Evolutionary conservation across 2,113 vertebrate genomes (phyloP), one percentile per base, ranked within the genome.

Genomic region (Siniperca knerii): DNA sequence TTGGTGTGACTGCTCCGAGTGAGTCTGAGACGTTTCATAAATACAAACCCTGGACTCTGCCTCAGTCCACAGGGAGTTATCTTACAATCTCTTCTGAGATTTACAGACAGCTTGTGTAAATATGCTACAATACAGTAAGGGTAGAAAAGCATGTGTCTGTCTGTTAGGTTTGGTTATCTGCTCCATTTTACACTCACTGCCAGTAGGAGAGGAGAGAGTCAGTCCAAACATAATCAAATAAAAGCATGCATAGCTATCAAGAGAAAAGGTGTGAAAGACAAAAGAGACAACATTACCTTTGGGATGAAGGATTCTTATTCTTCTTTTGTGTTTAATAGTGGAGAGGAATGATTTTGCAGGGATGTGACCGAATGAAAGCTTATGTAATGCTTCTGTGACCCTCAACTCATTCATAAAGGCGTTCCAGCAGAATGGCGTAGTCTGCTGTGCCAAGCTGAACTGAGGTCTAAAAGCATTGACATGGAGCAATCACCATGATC

Each of bases 21-120:
- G 64, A 84, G 71, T 68, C 81, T 73, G 81, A 91, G 86, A 89
- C 84, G 40, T 83, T 79, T 87, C 62, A 89, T 90, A 89, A 87
- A 93, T 69, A 87, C 74, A 86, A 82, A 84, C 71, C 62, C 15
- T 23, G 44, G 58, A 77, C 70, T 73, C 64, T n/a, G 74, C 65
- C 66, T 75, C 55, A 62, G 70, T 60, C 71, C 71, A 76, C 75
- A 35, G 40, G 54, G 62, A 77, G 68, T 79, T 69, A 61, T 81
- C 62, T 6, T 50, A 75, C 57, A 54, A 73, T 86, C 68, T 87
- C 80, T 40, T 72, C 67, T 67, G 79, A 82, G 72, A 85, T 80
- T 73, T 66, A 35, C 66, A 71, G 79, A 75, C 72, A 68, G 74
- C 54, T 61, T 61, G 55, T 76, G 37, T 62, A 62, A 68, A 85